Conservation (phyloP, 2,113 vertebrate genomes). For the Dasyprocta punctata region DNA sequence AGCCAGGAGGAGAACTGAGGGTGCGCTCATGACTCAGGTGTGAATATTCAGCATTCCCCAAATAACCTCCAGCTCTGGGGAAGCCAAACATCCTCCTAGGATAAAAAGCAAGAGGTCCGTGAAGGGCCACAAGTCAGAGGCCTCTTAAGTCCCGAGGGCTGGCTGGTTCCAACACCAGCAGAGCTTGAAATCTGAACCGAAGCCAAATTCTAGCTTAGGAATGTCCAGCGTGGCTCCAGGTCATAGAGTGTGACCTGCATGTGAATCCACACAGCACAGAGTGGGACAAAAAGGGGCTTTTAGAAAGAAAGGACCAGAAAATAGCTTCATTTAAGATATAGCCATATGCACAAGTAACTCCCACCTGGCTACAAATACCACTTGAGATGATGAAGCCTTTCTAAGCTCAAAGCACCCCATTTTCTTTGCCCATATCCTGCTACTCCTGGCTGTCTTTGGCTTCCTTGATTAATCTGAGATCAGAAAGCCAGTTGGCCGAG, state of each 20-base stretch:
- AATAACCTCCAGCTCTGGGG: constrained; percentile 24
- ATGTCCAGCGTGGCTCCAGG: not conserved
- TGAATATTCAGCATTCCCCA: not conserved
- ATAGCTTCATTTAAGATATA: constrained; percentile 53
- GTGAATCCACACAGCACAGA: not conserved
- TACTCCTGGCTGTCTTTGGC: not conserved
- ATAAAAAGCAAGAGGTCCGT: not conserved
- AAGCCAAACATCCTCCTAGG: not conserved
- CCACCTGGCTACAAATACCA: not conserved
- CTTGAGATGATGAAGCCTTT: constrained; percentile 62
- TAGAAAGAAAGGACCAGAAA: constrained; percentile 49
- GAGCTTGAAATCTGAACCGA: not conserved
- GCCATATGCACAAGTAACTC: constrained; percentile 24
- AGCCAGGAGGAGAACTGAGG: constrained; percentile 7
- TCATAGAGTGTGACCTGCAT: not conserved
- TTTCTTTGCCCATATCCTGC: not conserved
- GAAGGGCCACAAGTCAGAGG: not conserved
- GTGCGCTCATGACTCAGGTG: not conserved
- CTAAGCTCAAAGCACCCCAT: not conserved
- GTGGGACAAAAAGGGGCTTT: not conserved
- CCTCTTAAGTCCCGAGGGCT: not conserved
- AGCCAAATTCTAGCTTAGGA: not conserved
- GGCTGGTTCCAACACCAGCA: not conserved
- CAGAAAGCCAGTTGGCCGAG: not conserved
- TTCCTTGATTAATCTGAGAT: constrained; percentile 3